Evolutionary conservation across 2,797 vertebrate genomes (phyloP).

Genomic region (Morelia viridis): DNA sequence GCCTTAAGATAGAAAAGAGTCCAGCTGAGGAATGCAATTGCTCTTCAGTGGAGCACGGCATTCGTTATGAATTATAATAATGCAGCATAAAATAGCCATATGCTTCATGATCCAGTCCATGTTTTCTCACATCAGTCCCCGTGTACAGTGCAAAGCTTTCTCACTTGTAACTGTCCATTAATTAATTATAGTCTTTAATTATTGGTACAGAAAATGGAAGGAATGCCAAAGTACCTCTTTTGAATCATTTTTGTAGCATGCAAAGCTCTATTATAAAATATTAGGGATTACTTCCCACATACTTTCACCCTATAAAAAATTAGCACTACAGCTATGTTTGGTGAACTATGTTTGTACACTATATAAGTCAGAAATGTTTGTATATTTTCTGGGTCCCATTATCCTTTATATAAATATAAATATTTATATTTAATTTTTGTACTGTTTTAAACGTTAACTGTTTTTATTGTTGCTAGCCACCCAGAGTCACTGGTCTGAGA

Average conservation of each 20-base stretch:
- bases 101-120: background rate
- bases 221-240: background rate
- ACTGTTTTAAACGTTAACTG: too few relatives aligned
- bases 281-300: background rate
- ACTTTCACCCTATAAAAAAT: background rate
- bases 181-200: background rate
- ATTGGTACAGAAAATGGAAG: background rate
- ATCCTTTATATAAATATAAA: too few relatives aligned
- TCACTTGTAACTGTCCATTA: background rate
- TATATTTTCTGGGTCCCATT: background rate
- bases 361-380: background rate
- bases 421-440: too few relatives aligned
- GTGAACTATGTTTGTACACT: background rate
- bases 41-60: slow-evolving; percentile 35
- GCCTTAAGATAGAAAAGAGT: slow-evolving; percentile 30
- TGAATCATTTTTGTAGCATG: background rate
- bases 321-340: background rate
- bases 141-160: background rate
- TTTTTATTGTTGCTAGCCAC: too few relatives aligned
- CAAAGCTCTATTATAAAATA: background rate
- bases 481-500: too few relatives aligned
- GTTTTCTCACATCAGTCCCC: background rate
- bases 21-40: slow-evolving; percentile 44
- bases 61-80: slow-evolving; percentile 12
- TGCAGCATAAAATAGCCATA: slow-evolving; percentile 1